A percentile compares a stretch with the other conserved stretches of the same genome.
These are phyloP conservation scores for Lampropteryx suffumata DNA, from an alignment of 2,888 invertebrate species.

Conservation along the genomic window DNA sequence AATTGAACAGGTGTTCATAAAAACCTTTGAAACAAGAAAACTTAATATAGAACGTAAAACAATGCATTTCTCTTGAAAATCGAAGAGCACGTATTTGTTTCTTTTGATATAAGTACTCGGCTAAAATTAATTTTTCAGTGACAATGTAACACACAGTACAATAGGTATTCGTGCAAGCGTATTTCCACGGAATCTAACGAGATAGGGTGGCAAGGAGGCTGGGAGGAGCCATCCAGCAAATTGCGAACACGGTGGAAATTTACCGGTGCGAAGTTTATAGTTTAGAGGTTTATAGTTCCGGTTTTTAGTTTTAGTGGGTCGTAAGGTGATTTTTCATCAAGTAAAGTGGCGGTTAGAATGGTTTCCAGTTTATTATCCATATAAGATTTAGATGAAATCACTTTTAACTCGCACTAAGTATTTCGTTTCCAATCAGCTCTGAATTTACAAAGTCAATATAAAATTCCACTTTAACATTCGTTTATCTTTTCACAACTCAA, in stretches of 20 bases:
- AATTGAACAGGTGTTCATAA: too few species aligned
- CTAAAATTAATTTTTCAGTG: too few species aligned
- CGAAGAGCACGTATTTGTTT: too few species aligned
- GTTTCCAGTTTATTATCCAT: not conserved
- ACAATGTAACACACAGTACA: not conserved
- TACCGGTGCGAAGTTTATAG: conserved; percentile 26
- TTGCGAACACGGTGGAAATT: conserved; percentile 26
- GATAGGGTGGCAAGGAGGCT: conserved; percentile 5
- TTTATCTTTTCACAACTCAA: not conserved
- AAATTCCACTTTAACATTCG: conserved; percentile 1
- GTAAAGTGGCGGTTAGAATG: not conserved
- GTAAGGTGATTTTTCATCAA: conserved; percentile 19
- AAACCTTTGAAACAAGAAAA: too few species aligned
- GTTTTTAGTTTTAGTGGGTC: conserved; percentile 27
- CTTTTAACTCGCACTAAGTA: too few species aligned
- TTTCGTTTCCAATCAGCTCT: not conserved
- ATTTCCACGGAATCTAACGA: too few species aligned
- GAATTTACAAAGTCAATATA: conserved; percentile 3
- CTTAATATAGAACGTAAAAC: too few species aligned
- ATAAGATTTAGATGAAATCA: not conserved
- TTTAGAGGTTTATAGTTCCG: conserved; percentile 28
- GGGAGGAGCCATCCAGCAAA: conserved; percentile 22
- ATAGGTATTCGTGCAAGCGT: too few species aligned
- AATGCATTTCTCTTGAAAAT: too few species aligned
- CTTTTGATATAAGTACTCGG: too few species aligned